Evolutionary conservation across 2,888 invertebrate genomes (phyloP).

Genomic region (Euzetes globulus): DNA sequence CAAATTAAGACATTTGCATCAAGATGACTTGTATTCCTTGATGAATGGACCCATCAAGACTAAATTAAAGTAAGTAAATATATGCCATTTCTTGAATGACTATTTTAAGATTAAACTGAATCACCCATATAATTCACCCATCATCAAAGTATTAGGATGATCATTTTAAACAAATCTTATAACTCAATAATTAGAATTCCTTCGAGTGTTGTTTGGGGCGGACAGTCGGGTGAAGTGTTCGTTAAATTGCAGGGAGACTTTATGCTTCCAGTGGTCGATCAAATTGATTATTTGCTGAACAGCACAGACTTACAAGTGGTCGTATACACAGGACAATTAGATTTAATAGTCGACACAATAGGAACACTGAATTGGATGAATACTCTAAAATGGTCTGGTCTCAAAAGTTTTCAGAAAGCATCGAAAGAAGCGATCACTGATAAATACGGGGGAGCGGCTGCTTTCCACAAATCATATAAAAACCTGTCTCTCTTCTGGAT

Average conservation of each 20-base stretch:
- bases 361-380: slow-evolving; percentile 70
- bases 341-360: slow-evolving; percentile 72
- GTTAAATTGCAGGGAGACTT: slow-evolving; percentile 58
- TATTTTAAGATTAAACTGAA: no score
- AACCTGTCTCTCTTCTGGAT: slow-evolving; percentile 71
- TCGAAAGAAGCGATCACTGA: no score
- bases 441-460: slow-evolving; percentile 51
- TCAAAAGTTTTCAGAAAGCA: slow-evolving; percentile 52
- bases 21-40: not conserved
- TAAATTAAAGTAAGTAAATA: no score
- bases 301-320: slow-evolving; percentile 60
- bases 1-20: not conserved
- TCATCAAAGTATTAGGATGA: no score
- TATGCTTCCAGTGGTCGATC: slow-evolving; percentile 68
- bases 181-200: not conserved
- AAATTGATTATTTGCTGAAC: slow-evolving; percentile 62
- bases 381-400: slow-evolving; percentile 59
- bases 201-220: slow-evolving; percentile 31
- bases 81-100: no score
- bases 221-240: slow-evolving; percentile 57
- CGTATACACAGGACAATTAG: slow-evolving; percentile 71
- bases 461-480: slow-evolving; percentile 61
- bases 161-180: no score
- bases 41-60: not conserved
- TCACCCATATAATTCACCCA: no score